Conservation (phyloP, 2,888 invertebrate genomes). For the Caenorhabditis sp. region DNA sequence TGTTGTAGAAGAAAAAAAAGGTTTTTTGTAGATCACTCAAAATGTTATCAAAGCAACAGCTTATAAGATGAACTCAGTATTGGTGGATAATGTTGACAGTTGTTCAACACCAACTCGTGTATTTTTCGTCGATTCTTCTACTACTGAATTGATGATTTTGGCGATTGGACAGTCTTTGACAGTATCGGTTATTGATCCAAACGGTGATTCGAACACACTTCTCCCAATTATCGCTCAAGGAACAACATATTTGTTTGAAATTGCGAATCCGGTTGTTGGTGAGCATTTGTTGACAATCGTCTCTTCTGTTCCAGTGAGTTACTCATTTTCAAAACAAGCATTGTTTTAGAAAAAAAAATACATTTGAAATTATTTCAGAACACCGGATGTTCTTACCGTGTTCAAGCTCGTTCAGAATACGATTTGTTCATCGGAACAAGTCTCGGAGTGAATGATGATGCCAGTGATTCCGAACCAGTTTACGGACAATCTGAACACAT, state of each 20-base stretch:
- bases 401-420: slow-evolving; percentile 54
- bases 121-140: slow-evolving; percentile 55
- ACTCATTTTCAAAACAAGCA: background rate
- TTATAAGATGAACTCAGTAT: slow-evolving; percentile 51
- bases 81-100: slow-evolving; percentile 38
- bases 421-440: slow-evolving; percentile 53
- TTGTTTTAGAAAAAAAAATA: background rate
- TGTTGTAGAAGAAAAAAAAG: background rate
- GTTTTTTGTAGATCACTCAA: slow-evolving; percentile 31
- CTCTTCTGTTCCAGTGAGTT: slow-evolving; percentile 14
- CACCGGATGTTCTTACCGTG: slow-evolving; percentile 52
- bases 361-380: slow-evolving; percentile 10
- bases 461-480: slow-evolving; percentile 42
- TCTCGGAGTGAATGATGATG: slow-evolving; percentile 41
- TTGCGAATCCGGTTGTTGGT: slow-evolving; percentile 40
- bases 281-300: slow-evolving; percentile 46
- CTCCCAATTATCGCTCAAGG: slow-evolving; percentile 17
- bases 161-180: slow-evolving; percentile 52
- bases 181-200: slow-evolving; percentile 53
- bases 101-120: slow-evolving; percentile 39
- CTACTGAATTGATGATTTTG: slow-evolving; percentile 48
- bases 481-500: slow-evolving; percentile 49
- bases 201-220: slow-evolving; percentile 33
- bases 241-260: slow-evolving; percentile 32
- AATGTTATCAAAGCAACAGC: slow-evolving; percentile 44